Evolutionary conservation across 2,113 vertebrate species (phyloP), one percentile per base, ranked within the genome.

Genomic region (Rhinoderma darwinii): DNA sequence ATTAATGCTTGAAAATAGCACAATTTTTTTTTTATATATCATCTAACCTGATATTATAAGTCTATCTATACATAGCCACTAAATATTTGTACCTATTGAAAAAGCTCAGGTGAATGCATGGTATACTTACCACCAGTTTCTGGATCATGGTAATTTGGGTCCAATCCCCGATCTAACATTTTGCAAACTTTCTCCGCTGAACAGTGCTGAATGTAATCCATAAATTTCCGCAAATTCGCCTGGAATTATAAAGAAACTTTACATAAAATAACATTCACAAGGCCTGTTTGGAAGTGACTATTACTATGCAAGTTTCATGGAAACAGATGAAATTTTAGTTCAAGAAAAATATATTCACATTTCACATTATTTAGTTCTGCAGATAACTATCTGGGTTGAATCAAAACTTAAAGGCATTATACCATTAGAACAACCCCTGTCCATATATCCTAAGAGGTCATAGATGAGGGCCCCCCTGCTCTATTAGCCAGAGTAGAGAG

Each of bases 61-160:
- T 30, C 5, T n/a, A 63, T 27, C 59, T 63, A 30, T 30, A 63
- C 4, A 2, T 35, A 6, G 15, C 30, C 63, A 66, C 30, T 17
- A 35, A 15, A 6, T 35, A 17, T 63, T 30, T 63, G 61, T 11
- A 63, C 27, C 25, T n/a, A 2, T 27, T 61, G 9, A n/a, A 1
- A 27, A 10, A 2, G 12, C 47, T 50, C 54, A 56, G 20, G 18
- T 22, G 54, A 25, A 56, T 56, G 18, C 54, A 0, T 6, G 4
- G 56, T 50, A 20, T 10, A 2, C 37, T 63, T 90, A 99, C 98
- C 98, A 89, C 98, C 98, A 0, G 91, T 98, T 22, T 99, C 98
- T 2, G 94, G 87, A 89, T 99, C 98, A 0, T 99, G 97, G 89
- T 96, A 98, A 88, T 99, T 99, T 12, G 98, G 97, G 85, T 99